These are phyloP conservation scores for Sarcophaga subvicina DNA, from an alignment of 2,888 invertebrate genomes.

Conservation along the genomic window DNA sequence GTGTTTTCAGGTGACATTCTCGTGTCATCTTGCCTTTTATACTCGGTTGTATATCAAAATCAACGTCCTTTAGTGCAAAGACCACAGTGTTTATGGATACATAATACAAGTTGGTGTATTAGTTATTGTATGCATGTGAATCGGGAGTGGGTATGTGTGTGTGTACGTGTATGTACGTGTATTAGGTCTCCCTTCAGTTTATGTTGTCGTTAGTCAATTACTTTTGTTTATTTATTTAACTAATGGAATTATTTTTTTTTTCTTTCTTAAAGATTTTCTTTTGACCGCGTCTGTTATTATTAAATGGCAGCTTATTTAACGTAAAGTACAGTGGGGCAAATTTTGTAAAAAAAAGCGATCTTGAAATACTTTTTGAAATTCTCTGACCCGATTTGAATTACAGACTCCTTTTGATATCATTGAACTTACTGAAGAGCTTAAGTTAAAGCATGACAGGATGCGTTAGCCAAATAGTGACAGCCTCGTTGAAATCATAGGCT, in stretches of 20 bases:
- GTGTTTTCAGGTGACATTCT: not conserved
- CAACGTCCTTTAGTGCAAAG: not conserved
- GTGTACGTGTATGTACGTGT: not conserved
- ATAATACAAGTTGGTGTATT: too few relatives aligned
- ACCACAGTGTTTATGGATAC: conserved; percentile 47
- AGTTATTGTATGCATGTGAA: not conserved
- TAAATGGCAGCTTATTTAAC: conserved; percentile 43
- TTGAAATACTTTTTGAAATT: not conserved
- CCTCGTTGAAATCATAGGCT: too few relatives aligned
- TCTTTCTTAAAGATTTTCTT: conserved; percentile 29
- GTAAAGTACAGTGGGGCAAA: conserved; percentile 34
- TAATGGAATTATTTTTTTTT: conserved; percentile 78
- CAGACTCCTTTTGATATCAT: too few relatives aligned
- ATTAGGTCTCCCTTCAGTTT: conserved; percentile 19
- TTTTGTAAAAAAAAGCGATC: not conserved
- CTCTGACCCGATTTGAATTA: too few relatives aligned
- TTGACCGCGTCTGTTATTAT: conserved; percentile 56
- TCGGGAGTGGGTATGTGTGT: conserved; percentile 5
- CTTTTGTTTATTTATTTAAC: conserved; percentile 78
- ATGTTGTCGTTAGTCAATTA: conserved; percentile 70
- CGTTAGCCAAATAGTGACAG: too few relatives aligned
- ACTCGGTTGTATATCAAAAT: conserved; percentile 2
- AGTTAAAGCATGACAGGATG: too few relatives aligned
- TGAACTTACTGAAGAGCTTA: too few relatives aligned
- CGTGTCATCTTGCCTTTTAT: conserved; percentile 17